Percentiles rank a stretch among this genome's conserved stretches.
Evolutionary conservation across 2,797 vertebrate genomes (phyloP).

Genomic region (Petrocephalus sullivani): DNA sequence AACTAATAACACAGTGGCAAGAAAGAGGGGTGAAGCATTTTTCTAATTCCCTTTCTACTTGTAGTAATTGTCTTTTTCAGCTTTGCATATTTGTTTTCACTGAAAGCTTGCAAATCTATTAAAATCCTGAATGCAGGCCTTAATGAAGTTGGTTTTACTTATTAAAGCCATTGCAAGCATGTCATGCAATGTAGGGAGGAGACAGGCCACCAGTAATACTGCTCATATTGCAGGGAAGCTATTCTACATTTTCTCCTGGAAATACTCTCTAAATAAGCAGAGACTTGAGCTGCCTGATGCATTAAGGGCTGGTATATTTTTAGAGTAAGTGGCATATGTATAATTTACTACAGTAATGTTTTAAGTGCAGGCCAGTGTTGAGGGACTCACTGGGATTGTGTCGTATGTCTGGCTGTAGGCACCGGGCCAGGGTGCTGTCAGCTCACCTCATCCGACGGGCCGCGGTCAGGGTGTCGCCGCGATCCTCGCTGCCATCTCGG

Average conservation of each 20-base stretch:
- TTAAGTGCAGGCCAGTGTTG: not conserved
- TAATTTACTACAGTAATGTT: not conserved
- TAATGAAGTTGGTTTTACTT: not conserved
- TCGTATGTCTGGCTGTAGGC: not conserved
- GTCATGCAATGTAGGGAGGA: not conserved
- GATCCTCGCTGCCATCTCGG: not conserved
- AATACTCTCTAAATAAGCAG: not conserved
- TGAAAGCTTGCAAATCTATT: not conserved
- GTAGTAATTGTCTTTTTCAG: not conserved
- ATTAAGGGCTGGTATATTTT: not conserved
- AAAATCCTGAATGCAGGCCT: not conserved
- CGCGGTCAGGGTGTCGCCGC: not conserved
- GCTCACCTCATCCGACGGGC: not conserved
- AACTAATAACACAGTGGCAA: not conserved
- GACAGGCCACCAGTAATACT: not conserved
- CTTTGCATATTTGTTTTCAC: not conserved
- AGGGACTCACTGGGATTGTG: not conserved
- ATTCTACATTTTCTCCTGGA: not conserved
- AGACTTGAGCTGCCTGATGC: not conserved
- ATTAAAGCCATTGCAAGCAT: not conserved
- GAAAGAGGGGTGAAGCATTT: not conserved
- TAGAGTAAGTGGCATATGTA: not conserved
- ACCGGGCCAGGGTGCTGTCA: not conserved
- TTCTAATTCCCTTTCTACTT: not conserved
- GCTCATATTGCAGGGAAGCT: not conserved